phyloP scores from a whole-genome alignment of 2,797 vertebrate species.

The Galaxias olidus region DNA sequence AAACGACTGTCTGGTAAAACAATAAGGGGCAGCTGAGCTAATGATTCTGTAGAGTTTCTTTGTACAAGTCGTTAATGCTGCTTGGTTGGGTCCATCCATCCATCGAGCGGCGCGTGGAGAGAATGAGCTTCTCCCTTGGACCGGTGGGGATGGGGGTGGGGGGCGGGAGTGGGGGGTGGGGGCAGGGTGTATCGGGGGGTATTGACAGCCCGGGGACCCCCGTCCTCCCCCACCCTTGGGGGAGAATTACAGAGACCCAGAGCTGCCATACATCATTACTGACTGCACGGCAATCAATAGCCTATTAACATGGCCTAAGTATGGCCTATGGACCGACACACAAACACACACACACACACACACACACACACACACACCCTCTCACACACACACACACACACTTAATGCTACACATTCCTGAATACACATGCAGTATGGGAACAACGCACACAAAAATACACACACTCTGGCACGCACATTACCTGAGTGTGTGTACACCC shows the following conservation, averaged over 20 bases:
- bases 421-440: background rate
- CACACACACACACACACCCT: background rate
- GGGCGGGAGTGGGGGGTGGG: too few relatives aligned
- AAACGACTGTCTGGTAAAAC: too few relatives aligned
- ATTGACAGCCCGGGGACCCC: too few relatives aligned
- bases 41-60: too few relatives aligned
- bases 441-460: constrained; percentile 11
- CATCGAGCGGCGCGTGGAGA: too few relatives aligned
- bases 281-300: constrained; percentile 49
- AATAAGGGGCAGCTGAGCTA: too few relatives aligned
- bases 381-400: background rate
- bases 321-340: constrained; percentile 25
- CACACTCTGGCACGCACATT: background rate
- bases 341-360: background rate
- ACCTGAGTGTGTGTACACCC: too few relatives aligned
- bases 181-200: too few relatives aligned
- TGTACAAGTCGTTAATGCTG: too few relatives aligned
- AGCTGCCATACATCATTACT: constrained; percentile 52
- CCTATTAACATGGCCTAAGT: constrained; percentile 61
- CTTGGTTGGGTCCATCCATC: too few relatives aligned
- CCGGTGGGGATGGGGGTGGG: too few relatives aligned
- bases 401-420: background rate
- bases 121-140: too few relatives aligned
- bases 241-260: constrained; percentile 32
- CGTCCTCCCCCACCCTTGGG: constrained; percentile 1